phyloP scores from a whole-genome alignment of 2,888 invertebrate species.

The Spodoptera exigua region DNA sequence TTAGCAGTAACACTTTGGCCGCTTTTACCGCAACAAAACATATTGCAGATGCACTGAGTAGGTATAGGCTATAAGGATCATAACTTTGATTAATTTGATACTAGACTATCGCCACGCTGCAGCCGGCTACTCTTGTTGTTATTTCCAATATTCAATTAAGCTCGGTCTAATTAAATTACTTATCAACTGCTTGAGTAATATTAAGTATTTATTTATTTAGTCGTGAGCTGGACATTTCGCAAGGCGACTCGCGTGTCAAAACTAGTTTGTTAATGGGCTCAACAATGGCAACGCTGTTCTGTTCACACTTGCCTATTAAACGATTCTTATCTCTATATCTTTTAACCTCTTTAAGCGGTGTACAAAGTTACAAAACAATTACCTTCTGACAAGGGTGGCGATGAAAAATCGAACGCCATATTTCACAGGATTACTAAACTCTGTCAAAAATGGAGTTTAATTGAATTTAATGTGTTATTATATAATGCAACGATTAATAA shows the following conservation, averaged over 20 bases:
- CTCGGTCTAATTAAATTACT: conserved; percentile 83
- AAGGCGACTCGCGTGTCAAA: conserved; percentile 84
- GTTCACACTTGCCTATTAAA: conserved; percentile 86
- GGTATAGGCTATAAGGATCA: conserved; percentile 70
- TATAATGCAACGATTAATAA: conserved; percentile 25
- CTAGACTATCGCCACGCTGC: conserved; percentile 63
- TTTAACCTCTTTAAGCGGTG: conserved; percentile 73
- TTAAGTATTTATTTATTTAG: conserved; percentile 83
- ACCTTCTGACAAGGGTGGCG: conserved; percentile 58
- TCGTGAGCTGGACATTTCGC: conserved; percentile 82
- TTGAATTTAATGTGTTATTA: conserved; percentile 45
- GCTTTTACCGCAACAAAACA: conserved; percentile 64
- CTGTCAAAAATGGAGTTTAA: conserved; percentile 44
- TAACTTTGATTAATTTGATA: conserved; percentile 78
- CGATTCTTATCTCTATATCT: conserved; percentile 83
- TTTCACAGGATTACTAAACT: conserved; percentile 50
- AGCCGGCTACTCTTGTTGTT: conserved; percentile 63
- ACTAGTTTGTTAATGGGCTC: conserved; percentile 83
- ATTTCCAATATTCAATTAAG: conserved; percentile 82
- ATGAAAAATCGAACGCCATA: conserved; percentile 63
- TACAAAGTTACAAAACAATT: conserved; percentile 69
- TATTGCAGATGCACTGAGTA: conserved; percentile 52
- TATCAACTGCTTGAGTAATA: conserved; percentile 78
- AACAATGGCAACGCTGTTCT: conserved; percentile 80
- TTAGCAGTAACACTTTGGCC: conserved; percentile 66